Percentiles rank a stretch among this genome's conserved stretches.
These are phyloP conservation scores for Trochalopteron elliotii DNA, from an alignment of 2,113 vertebrate genomes.

Conservation along the genomic window DNA sequence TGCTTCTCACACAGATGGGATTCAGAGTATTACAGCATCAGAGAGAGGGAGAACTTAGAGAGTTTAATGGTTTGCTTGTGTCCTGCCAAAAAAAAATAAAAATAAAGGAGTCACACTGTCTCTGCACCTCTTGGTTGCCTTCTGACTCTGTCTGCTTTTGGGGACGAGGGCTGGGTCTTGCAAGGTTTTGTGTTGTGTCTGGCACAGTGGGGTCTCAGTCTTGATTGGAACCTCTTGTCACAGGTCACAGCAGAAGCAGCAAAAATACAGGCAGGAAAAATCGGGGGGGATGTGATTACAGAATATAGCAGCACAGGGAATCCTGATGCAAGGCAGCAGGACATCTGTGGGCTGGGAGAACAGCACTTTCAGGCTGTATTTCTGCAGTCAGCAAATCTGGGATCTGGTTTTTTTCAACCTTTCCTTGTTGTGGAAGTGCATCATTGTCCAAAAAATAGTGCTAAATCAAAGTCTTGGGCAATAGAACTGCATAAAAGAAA, in stretches of 20 bases:
- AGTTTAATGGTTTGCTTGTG: neutral
- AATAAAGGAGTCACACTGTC: neutral
- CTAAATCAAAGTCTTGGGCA: neutral
- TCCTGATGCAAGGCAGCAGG: neutral
- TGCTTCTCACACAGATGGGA: neutral
- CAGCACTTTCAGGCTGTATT: neutral
- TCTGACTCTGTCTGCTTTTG: neutral
- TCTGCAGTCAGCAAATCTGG: neutral
- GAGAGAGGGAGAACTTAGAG: neutral
- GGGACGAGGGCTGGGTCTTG: neutral
- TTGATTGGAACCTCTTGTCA: constrained; percentile 3
- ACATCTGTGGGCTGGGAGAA: neutral
- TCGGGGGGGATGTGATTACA: neutral
- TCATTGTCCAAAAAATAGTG: neutral
- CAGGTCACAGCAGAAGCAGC: neutral
- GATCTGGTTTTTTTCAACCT: neutral
- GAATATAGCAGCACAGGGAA: neutral
- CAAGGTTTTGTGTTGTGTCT: neutral
- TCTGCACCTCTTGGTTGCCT: neutral
- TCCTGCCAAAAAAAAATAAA: neutral
- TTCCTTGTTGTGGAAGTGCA: neutral
- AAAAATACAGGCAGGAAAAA: neutral
- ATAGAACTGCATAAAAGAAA: neutral
- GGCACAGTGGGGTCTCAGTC: neutral
- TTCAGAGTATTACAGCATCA: neutral